A percentile compares a stretch with the other conserved stretches of the same genome.
Evolutionary conservation across 2,113 vertebrate species (phyloP).

Genomic region (Sarotherodon lohbergeri): DNA sequence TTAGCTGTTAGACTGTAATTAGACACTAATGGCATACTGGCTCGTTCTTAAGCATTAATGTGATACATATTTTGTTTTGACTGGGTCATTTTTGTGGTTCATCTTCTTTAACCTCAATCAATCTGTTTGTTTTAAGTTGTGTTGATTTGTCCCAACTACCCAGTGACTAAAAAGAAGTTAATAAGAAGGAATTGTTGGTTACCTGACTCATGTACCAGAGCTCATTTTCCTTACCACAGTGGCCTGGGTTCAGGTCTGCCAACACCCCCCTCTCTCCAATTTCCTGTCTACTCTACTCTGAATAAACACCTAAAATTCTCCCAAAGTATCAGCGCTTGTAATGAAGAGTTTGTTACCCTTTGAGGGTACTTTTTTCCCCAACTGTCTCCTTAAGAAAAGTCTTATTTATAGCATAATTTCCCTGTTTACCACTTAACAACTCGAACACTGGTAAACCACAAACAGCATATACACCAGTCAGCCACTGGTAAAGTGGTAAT

Average conservation of each 20-base stretch:
- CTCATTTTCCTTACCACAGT: not conserved
- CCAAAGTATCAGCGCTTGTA: not conserved
- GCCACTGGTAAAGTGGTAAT: not conserved
- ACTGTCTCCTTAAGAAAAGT: not conserved
- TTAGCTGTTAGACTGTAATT: not conserved
- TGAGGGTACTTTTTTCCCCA: not conserved
- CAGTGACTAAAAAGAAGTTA: not conserved
- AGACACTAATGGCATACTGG: not conserved
- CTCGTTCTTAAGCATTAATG: not conserved
- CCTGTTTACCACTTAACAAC: not conserved
- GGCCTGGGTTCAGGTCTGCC: not conserved
- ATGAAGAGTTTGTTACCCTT: not conserved
- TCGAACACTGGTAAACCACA: not conserved
- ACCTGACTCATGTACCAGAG: not conserved
- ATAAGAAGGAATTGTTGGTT: not conserved
- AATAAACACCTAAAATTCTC: not conserved
- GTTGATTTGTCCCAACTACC: not conserved
- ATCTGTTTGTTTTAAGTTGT: not conserved
- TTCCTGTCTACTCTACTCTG: not conserved
- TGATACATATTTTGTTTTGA: not conserved
- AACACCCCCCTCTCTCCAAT: not conserved
- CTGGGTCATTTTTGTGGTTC: not conserved
- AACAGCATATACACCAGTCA: not conserved
- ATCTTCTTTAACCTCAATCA: not conserved
- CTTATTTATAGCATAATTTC: not conserved